Base-by-base conservation (phyloP, 2,888 invertebrate species). In the Mellilla xanthometata region DNA sequence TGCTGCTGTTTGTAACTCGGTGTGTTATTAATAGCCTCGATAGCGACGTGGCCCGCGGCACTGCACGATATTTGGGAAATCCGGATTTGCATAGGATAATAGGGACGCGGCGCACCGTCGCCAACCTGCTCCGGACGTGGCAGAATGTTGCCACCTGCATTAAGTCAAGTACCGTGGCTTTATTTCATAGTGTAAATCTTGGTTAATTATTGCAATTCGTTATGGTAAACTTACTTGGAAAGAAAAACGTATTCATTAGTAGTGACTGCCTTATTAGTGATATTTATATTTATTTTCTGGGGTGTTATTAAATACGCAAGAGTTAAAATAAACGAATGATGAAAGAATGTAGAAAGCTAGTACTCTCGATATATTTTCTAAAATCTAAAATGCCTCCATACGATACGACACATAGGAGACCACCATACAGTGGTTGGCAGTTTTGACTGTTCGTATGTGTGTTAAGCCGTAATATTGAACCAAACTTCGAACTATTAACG, bases 21-120 rank as follows among this genome's bases (percentile, higher is more conserved):
- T 68, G 68, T 70, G 81, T 81, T 86, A 86, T 84, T 87, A 84
- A 86, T 86, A 84, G 86, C 76, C 76, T 77, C 79, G 81, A 83
- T 83, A 81, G 82, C 79, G 69, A 75, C 69, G 77, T 77, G 74
- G 79, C 82, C 81, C 77, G 81, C 80, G 81, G 85, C 78, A 62
- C 59, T 69, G 72, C 78, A 78, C 79, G 83, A 79, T 85, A 81
- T 87, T 86, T 83, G 77, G 81, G 77, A 77, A 83, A 85, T 81
- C 79, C 82, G 83, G 81, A 85, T 88, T 87, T 86, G 86, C 86
- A 87, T 86, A 84, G 83, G 80, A 82, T 87, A 85, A 88, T 88
- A 73, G 81, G 66, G 64, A 66, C 61, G 64, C 66, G 63, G 58
- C 61, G 60, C 60, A 45, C 54, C 59, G 53, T 56, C 72, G 72